Evolutionary conservation across 2,888 invertebrate species (phyloP).

Genomic region (Phengaris arion): DNA sequence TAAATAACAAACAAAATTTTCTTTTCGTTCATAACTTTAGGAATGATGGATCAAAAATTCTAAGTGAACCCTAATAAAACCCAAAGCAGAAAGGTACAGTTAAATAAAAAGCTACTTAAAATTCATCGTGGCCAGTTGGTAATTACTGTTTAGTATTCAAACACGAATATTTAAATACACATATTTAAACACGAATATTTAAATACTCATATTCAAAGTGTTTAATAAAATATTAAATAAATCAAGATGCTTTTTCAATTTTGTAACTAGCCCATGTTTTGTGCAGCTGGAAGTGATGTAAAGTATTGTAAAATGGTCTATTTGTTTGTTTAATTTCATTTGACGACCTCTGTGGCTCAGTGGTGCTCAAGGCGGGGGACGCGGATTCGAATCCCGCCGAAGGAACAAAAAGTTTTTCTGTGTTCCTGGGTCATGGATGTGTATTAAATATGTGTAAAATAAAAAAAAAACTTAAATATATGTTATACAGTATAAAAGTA

Average conservation of each 20-base stretch:
- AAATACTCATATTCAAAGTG: conserved; percentile 2
- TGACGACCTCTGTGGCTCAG: too few species aligned
- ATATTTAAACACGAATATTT: conserved; percentile 2
- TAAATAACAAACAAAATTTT: too few species aligned
- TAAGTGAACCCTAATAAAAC: conserved; percentile 7
- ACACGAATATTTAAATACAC: conserved; percentile 19
- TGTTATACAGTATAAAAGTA: too few species aligned
- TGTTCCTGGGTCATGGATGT: too few species aligned
- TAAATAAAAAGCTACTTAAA: conserved; percentile 13
- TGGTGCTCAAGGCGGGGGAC: too few species aligned
- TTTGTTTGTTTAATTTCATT: too few species aligned
- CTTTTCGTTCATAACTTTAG: background rate
- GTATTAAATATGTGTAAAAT: too few species aligned
- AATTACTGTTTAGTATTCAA: conserved; percentile 16
- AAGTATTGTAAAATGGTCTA: too few species aligned
- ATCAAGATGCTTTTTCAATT: background rate
- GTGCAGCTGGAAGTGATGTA: too few species aligned
- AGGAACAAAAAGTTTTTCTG: too few species aligned
- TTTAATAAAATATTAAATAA: background rate
- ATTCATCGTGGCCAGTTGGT: background rate
- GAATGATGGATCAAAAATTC: background rate
- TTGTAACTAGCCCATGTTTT: background rate
- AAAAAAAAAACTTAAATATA: too few species aligned
- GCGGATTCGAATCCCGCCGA: too few species aligned
- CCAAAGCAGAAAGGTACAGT: conserved; percentile 7